Conservation (phyloP, 2,888 invertebrate species). For the Halocaridina rubra region DNA sequence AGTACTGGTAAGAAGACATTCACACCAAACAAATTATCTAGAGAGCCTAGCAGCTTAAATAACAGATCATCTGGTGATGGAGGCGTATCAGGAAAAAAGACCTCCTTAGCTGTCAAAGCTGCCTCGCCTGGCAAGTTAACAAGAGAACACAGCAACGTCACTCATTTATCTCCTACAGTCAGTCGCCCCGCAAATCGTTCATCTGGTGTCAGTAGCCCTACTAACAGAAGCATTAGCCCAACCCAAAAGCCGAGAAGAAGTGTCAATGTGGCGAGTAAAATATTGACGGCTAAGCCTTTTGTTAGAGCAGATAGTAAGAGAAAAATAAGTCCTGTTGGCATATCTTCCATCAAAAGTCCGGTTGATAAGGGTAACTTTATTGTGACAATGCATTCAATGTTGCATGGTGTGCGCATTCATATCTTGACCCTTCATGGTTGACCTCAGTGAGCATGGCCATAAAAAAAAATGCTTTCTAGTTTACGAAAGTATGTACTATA, state of each 20-base stretch:
- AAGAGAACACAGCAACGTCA: too few species aligned
- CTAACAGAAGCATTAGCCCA: not conserved
- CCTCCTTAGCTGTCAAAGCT: too few species aligned
- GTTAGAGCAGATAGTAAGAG: not conserved
- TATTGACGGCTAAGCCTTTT: not conserved
- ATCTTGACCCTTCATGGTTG: too few species aligned
- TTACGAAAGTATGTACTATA: too few species aligned
- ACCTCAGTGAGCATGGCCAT: too few species aligned
- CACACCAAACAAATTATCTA: not conserved
- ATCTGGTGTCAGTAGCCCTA: not conserved
- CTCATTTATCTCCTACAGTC: too few species aligned
- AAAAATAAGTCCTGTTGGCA: not conserved
- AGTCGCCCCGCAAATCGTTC: too few species aligned
- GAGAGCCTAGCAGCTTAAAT: not conserved
- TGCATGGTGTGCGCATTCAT: too few species aligned
- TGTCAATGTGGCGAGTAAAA: not conserved
- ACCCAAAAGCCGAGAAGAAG: not conserved
- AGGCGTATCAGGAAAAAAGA: too few species aligned
- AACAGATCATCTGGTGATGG: not conserved
- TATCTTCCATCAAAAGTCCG: not conserved
- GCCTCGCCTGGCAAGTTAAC: too few species aligned
- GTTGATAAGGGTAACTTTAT: not conserved
- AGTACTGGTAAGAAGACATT: not conserved
- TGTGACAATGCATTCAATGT: too few species aligned
- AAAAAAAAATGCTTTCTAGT: too few species aligned